Evolutionary conservation across 2,888 invertebrate species (phyloP), one percentile per base, ranked within the genome.

Genomic region (Tenthredo amoena): DNA sequence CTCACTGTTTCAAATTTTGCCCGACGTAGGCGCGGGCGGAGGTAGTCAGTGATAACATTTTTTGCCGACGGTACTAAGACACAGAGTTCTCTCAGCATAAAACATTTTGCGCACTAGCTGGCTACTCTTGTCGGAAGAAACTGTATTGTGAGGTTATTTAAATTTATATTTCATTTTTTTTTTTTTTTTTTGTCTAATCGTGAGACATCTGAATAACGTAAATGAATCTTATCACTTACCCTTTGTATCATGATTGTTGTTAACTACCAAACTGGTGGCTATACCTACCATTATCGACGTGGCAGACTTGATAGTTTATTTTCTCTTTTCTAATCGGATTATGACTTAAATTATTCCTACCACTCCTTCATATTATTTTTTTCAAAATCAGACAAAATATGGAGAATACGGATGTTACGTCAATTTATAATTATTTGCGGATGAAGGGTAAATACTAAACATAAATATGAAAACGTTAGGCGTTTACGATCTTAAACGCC

Each of bases 381-480:
- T 21, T 26, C 31, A 12, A 7, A 50, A 47, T 3, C 7, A 77
- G 10, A 77, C 34, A n/a, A 50, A 77, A 34, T 50, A 77, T 31
- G 6, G n/a, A 26, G 26, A 47, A 47, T 76, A 47, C 18, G 21
- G 15, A 47, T 76, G 76, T 47, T 47, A 26, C 0, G 21, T 47
- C 43, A 43, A 47, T 76, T 18, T 34, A 77, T 31, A 15, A 77
- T 50, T 26, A 50, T 18, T 77, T 55, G 31, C 55, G 12, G 1
- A 77, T 77, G 26, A 34, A 77, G 15, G 26, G 62, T 81, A 81
- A 79, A 81, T 62, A 37, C 58, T 58, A 40, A 31, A 62, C 62
- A 81, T 81, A 81, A 81, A 40, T 81, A 58, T 62, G 77, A 74
- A 26, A 50, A 15, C 21, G 55, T 77, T 34, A 15, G 37, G 31